Conservation (phyloP, 2,888 invertebrate genomes). For the Antheraea yamamai region DNA sequence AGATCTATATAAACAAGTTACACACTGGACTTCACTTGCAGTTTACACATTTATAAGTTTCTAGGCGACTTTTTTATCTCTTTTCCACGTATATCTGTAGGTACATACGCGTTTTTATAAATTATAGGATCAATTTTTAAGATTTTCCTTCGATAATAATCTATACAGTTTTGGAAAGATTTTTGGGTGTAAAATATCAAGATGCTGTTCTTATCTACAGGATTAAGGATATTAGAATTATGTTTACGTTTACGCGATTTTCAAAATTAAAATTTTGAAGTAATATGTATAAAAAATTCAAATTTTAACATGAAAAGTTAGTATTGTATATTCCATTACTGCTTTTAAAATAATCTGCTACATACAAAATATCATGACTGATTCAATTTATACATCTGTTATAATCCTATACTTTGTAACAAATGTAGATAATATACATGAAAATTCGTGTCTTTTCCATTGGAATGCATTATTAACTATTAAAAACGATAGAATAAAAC, state of each 20-base stretch:
- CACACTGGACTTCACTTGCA: not conserved
- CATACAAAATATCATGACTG: not conserved
- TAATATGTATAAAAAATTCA: not conserved
- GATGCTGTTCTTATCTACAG: no score
- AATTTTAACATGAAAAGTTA: not conserved
- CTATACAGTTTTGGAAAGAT: no score
- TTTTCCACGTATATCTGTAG: not conserved
- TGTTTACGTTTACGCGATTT: not conserved
- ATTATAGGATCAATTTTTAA: no score
- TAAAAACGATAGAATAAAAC: not conserved
- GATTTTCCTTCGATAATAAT: no score
- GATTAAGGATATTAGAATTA: no score
- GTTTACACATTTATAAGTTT: not conserved
- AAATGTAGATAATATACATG: not conserved
- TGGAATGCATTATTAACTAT: conserved; percentile 1
- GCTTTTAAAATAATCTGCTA: not conserved
- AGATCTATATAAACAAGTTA: not conserved
- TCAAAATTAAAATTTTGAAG: not conserved
- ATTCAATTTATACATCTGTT: not conserved
- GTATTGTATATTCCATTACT: not conserved
- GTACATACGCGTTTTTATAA: not conserved
- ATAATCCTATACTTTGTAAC: not conserved
- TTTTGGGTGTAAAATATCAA: no score
- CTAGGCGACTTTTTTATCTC: not conserved
- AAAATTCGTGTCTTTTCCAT: conserved; percentile 13